phyloP scores from a whole-genome alignment of 2,113 vertebrate species.

The Mirza zaza region DNA sequence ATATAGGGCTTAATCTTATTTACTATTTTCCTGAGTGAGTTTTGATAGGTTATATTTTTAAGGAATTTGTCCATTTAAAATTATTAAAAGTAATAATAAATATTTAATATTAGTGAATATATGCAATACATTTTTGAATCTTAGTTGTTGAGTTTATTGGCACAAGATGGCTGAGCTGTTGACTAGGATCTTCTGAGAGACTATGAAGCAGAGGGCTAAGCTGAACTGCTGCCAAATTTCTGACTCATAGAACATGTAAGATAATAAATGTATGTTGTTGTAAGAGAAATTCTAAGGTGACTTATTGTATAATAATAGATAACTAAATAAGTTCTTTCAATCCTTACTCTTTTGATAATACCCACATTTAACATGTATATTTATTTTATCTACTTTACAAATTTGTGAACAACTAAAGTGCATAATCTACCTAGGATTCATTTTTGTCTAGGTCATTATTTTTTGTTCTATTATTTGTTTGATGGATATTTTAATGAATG shows the following conservation, averaged over 20 bases:
- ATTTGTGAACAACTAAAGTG: background rate
- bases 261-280: background rate
- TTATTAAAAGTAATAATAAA: background rate
- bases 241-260: background rate
- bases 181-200: background rate
- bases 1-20: background rate
- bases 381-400: background rate
- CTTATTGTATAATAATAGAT: background rate
- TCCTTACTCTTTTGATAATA: background rate
- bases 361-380: background rate
- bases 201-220: background rate
- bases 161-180: too few relatives aligned
- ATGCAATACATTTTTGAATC: background rate
- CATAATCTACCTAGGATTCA: background rate
- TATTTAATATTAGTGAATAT: background rate
- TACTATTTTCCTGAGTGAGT: background rate
- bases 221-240: background rate
- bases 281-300: background rate
- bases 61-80: background rate
- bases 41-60: background rate
- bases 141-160: background rate
- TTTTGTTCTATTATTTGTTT: background rate
- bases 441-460: background rate
- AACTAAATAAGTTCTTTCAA: background rate
- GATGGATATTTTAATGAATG: background rate